Conservation (phyloP, 2,888 invertebrate species). For the Cataglyphis altisquamis region DNA sequence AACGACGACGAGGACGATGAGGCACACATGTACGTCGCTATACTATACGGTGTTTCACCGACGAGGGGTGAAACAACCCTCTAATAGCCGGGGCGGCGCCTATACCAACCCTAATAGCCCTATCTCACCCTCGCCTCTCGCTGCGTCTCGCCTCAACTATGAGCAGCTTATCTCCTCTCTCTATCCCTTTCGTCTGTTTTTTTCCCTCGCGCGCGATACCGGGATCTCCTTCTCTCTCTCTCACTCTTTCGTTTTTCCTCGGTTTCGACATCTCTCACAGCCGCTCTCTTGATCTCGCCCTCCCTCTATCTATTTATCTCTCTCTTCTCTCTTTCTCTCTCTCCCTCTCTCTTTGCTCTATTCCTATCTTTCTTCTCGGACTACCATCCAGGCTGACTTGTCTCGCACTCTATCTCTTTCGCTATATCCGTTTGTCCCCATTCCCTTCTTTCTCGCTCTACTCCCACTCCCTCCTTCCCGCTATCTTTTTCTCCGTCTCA, state of each 20-base stretch:
- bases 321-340: slow-evolving; percentile 15
- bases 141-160: slow-evolving; percentile 75
- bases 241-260: slow-evolving; percentile 19
- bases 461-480: slow-evolving; percentile 26
- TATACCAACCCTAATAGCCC: slow-evolving; percentile 86
- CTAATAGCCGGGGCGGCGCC: slow-evolving; percentile 86
- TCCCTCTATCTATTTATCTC: slow-evolving; percentile 59
- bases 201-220: slow-evolving; percentile 53
- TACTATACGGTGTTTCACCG: slow-evolving; percentile 71
- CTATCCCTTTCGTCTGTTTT: slow-evolving; percentile 67
- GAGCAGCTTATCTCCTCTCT: slow-evolving; percentile 72
- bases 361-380: slow-evolving; percentile 16
- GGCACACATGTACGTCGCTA: slow-evolving; percentile 56
- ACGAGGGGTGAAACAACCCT: slow-evolving; percentile 84
- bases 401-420: slow-evolving; percentile 66
- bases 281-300: slow-evolving; percentile 61
- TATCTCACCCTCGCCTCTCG: slow-evolving; percentile 83
- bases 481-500: slow-evolving; percentile 26
- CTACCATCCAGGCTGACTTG: slow-evolving; percentile 51
- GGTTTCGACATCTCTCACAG: slow-evolving; percentile 69
- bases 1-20: slow-evolving; percentile 51
- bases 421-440: slow-evolving; percentile 59
- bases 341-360: slow-evolving; percentile 5
- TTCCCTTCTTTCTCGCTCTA: slow-evolving; percentile 39
- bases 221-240: slow-evolving; percentile 62